Conservation (phyloP, 2,113 vertebrate species). For the Gnathonemus longibarbis region DNA sequence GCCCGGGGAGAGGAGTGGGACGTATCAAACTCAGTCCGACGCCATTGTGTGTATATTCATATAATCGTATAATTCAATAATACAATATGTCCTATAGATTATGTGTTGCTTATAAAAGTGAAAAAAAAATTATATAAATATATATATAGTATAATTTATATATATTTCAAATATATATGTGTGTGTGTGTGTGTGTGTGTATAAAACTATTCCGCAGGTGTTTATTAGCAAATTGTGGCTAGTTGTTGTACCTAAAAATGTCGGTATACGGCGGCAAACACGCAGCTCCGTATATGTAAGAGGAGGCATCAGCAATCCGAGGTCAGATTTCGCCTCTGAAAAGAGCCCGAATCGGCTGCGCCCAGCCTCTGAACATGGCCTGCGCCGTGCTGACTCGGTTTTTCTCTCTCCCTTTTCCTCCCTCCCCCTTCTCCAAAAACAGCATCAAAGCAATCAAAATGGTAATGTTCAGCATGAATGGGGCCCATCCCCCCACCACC, state of each 20-base stretch:
- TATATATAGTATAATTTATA: not conserved
- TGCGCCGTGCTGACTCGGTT: conserved; percentile 73
- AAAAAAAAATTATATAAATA: no score
- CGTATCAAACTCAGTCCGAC: not conserved
- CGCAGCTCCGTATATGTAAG: conserved; percentile 25
- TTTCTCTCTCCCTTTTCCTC: conserved; percentile 51
- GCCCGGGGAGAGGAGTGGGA: not conserved
- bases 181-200: no score
- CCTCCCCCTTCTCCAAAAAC: conserved; percentile 82
- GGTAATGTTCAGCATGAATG: conserved; percentile 93
- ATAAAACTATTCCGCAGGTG: not conserved
- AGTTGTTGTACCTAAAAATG: not conserved
- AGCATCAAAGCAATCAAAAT: conserved; percentile 99
- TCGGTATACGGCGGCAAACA: conserved; percentile 20
- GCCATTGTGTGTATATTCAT: not conserved
- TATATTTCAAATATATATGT: not conserved
- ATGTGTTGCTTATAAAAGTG: not conserved
- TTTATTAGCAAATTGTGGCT: not conserved
- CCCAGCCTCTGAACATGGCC: conserved; percentile 70
- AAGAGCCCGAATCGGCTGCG: conserved; percentile 53
- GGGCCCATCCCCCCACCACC: conserved; percentile 73
- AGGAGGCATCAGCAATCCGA: conserved; percentile 25
- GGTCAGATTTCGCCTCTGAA: conserved; percentile 37
- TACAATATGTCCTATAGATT: not conserved
- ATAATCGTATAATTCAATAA: not conserved